Conservation (phyloP, 2,797 vertebrate species). For the Psittacula derbiana region DNA sequence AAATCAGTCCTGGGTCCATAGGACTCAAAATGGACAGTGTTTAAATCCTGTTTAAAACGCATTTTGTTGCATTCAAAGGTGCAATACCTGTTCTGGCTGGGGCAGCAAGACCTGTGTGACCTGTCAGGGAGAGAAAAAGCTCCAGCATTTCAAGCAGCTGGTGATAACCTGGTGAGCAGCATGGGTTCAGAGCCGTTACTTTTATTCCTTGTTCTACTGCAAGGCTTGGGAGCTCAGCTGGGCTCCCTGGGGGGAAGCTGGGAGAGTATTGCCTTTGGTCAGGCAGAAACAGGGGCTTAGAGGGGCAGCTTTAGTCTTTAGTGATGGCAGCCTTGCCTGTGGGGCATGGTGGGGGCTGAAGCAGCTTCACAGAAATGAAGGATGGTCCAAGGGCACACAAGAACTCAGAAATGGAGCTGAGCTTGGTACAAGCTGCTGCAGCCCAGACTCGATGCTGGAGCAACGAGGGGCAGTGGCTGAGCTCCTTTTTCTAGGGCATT, state of each 20-base stretch:
- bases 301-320: neutral
- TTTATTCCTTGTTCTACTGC: neutral
- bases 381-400: neutral
- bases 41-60: rapidly evolving
- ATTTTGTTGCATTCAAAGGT: constrained; percentile 51
- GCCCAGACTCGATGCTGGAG: neutral
- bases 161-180: constrained; percentile 73
- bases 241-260: neutral
- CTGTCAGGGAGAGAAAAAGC: constrained; percentile 76
- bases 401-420: neutral
- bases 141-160: constrained; percentile 80
- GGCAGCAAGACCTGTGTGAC: constrained; percentile 73
- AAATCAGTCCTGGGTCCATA: rapidly evolving
- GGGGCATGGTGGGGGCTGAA: neutral
- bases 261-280: neutral
- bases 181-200: neutral
- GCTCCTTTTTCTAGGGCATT: neutral
- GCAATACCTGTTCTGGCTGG: constrained; percentile 72
- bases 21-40: rapidly evolving
- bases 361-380: neutral
- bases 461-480: neutral
- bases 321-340: rapidly evolving
- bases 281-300: neutral
- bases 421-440: rapidly evolving
- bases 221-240: neutral